Base-by-base conservation (phyloP, 1,140 invertebrate genomes). In the Cydia amplana region DNA sequence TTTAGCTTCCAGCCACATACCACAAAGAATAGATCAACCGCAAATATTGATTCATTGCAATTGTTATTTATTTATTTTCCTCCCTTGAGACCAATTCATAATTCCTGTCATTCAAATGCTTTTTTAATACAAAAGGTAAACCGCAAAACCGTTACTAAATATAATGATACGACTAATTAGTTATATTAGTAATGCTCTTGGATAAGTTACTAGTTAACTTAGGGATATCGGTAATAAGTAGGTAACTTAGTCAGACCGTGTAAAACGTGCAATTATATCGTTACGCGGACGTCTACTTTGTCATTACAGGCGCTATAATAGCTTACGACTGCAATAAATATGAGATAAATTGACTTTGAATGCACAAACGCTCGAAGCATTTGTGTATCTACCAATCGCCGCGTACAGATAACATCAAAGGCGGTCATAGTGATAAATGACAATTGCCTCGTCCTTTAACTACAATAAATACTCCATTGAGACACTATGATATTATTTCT, bases 381-480 rank as follows among this genome's bases (percentile, higher is more conserved):
- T 40, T 67, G 64, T 36, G 65, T 70, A 70, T 36, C 65, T 36
- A 73, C 46, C 72, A 73, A 51, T 49, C 14, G 32, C 49, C 80
- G 83, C 84, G 86, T 83, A 79, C 80, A 88, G 89, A 92, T 92
- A 92, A 88, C 83, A 90, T 92, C 83, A 92, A 91, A 91, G 89
- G 88, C 89, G 88, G 87, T 85, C 83, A 86, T 82, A 80, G 82
- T 91, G 89, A 91, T 91, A 91, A 91, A 91, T 87, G 88, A 90
- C 89, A 87, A 92, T 92, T 91, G 89, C 88, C 87, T 87, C 90
- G 89, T 91, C 90, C 84, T 89, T 84, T 82, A 77, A 82, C 80
- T 78, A 89, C 87, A 91, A 92, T 92, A 89, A 85, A 83, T 90
- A 91, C 83, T 82, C 85, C 84, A 87, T 87, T 82, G 81, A 84